Evolutionary conservation across 2,113 vertebrate species (phyloP), one percentile per base, ranked within the genome.

Genomic region (Takifugu flavidus): DNA sequence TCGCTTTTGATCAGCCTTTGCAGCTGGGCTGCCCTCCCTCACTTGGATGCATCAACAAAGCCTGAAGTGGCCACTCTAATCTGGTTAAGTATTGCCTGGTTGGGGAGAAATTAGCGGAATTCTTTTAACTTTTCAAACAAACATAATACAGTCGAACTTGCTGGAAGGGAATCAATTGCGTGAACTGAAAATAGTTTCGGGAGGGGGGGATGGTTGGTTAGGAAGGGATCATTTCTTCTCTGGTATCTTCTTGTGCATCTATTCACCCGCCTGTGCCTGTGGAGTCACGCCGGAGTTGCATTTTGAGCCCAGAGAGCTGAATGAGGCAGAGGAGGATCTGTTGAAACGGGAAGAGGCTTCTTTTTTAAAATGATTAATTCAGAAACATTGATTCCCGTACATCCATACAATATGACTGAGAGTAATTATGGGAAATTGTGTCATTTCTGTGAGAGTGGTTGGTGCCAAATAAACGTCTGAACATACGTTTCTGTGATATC

Each of bases 111-210:
- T 85, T 82, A 86, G 78, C 62, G 10, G 74, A 72, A 87, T 89
- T 89, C 83, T 88, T 88, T 88, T 80, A 88, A 86, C 81, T 90
- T 89, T 90, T 89, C 81, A 90, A 91, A 90, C 86, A 86, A 89
- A 88, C 86, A 89, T 86, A 85, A 88, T 84, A 60, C 82, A 78
- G 82, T 84, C 70, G 75, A 87, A 83, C 73, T 86, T 83, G 74
- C 82, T 89, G 79, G 83, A 86, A 86, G 70, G 63, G 81, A 89
- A 84, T 88, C 84, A 86, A 86, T 87, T 78, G 70, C 65, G 77
- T 54, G 76, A 74, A 65, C 79, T 85, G 76, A 80, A 86, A 85
- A 86, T 86, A 85, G 82, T 60, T 84, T 85, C 7, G 12, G 67
- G 52, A 43, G 34, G 43, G 25, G 34, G 43, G 62, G 49, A 56